Conservation (phyloP, 2,797 vertebrate genomes). For the Malacoraja senta region DNA sequence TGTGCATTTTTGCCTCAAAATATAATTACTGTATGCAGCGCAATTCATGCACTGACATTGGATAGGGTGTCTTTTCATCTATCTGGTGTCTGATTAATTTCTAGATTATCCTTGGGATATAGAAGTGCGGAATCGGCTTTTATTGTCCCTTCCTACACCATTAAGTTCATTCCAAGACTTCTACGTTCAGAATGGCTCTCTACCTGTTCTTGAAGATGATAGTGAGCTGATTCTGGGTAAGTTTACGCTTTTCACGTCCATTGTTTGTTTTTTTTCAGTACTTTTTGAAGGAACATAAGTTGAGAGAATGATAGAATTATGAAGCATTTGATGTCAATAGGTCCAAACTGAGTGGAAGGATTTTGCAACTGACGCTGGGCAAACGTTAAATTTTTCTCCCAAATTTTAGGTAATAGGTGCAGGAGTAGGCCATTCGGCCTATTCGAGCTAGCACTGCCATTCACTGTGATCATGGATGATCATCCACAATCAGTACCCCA, state of each 20-base stretch:
- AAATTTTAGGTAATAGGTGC: too few species aligned
- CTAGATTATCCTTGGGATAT: slow-evolving; percentile 45
- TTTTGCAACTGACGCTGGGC: not conserved
- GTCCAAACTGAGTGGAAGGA: not conserved
- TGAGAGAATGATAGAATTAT: not conserved
- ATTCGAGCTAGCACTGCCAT: too few species aligned
- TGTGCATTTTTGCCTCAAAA: not conserved
- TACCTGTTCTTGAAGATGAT: slow-evolving; percentile 58
- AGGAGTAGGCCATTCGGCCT: too few species aligned
- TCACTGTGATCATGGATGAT: too few species aligned
- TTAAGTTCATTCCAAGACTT: slow-evolving; percentile 51
- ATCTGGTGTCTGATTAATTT: not conserved
- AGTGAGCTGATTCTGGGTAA: slow-evolving; percentile 62
- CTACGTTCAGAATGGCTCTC: slow-evolving; percentile 49
- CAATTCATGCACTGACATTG: not conserved
- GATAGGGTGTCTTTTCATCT: slow-evolving; percentile 35
- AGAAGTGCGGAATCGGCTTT: slow-evolving; percentile 52
- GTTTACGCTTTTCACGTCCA: not conserved
- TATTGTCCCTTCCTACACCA: slow-evolving; percentile 52
- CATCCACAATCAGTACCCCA: too few species aligned
- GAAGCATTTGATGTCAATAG: not conserved
- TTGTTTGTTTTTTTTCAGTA: too few species aligned
- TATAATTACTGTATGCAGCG: not conserved
- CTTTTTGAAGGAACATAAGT: not conserved
- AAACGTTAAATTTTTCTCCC: not conserved